These are phyloP conservation scores for Sitobion miscanthi DNA, from an alignment of 1,140 invertebrate genomes.

Conservation along the genomic window DNA sequence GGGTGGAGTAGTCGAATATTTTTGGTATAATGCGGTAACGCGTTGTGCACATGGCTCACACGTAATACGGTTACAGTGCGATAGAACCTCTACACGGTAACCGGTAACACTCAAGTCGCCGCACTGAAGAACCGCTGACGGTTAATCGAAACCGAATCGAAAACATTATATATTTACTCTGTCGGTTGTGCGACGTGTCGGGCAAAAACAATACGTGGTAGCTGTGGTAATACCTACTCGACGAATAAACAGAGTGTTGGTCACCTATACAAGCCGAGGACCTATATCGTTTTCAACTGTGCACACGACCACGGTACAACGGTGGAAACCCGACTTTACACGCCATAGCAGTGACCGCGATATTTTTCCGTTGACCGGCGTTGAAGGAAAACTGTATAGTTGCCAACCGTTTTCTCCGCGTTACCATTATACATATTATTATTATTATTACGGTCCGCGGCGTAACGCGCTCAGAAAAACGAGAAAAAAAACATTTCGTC, in stretches of 20 bases:
- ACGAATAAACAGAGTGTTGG: not conserved
- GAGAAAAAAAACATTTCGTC: conserved; percentile 4
- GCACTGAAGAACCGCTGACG: not conserved
- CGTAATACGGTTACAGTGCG: not conserved
- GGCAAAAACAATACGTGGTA: no score
- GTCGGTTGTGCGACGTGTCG: no score
- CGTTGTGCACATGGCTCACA: not conserved
- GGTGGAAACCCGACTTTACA: not conserved
- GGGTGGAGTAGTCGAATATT: no score
- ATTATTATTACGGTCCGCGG: not conserved
- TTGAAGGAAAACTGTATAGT: not conserved
- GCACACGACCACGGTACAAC: not conserved
- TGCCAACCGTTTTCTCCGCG: not conserved
- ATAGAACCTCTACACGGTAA: not conserved
- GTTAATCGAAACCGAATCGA: not conserved
- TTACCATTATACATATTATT: not conserved
- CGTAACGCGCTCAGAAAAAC: not conserved
- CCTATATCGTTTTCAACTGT: not conserved
- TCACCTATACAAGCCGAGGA: not conserved
- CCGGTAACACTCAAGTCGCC: not conserved
- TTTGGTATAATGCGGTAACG: no score
- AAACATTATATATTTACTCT: not conserved
- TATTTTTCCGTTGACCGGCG: not conserved
- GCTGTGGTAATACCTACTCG: not conserved
- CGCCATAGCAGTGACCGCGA: not conserved